Conservation (phyloP, 2,113 vertebrate species). For the Fukomys damarensis region DNA sequence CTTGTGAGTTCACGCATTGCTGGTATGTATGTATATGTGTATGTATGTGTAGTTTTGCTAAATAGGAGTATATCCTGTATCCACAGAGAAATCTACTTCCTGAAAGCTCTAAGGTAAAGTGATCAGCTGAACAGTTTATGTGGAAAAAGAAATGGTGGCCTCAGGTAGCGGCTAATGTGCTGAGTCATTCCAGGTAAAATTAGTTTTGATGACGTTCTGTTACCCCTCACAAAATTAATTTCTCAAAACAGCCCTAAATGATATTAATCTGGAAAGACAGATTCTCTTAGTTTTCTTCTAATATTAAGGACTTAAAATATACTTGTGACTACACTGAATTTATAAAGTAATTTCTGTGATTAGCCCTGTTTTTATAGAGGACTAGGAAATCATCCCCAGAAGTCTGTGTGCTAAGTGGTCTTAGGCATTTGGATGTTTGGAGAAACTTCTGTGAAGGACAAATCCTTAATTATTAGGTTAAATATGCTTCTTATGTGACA, state of each 20-base stretch:
- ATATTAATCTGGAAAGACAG: neutral
- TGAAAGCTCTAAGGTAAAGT: slow-evolving; percentile 22
- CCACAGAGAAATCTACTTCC: neutral
- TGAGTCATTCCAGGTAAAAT: neutral
- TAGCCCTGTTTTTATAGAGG: neutral
- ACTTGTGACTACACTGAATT: neutral
- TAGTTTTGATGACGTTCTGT: slow-evolving; percentile 21
- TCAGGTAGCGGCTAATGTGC: neutral
- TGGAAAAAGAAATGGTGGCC: neutral
- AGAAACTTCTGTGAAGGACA: slow-evolving; percentile 1
- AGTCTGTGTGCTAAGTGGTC: neutral
- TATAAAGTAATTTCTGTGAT: neutral
- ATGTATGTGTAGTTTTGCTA: neutral
- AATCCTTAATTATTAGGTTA: slow-evolving; percentile 18
- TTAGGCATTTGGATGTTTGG: neutral
- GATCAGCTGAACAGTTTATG: neutral
- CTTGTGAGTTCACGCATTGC: neutral
- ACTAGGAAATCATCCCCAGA: neutral
- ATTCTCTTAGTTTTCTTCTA: slow-evolving; percentile 35
- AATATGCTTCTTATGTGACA: neutral
- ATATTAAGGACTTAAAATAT: neutral
- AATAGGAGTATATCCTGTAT: neutral
- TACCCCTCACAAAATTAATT: neutral
- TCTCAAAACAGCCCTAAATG: neutral
- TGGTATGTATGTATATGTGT: neutral